Evolutionary conservation across 2,113 vertebrate species (phyloP), one percentile per base, ranked within the genome.

Genomic region (Rhagologus leucostigma): DNA sequence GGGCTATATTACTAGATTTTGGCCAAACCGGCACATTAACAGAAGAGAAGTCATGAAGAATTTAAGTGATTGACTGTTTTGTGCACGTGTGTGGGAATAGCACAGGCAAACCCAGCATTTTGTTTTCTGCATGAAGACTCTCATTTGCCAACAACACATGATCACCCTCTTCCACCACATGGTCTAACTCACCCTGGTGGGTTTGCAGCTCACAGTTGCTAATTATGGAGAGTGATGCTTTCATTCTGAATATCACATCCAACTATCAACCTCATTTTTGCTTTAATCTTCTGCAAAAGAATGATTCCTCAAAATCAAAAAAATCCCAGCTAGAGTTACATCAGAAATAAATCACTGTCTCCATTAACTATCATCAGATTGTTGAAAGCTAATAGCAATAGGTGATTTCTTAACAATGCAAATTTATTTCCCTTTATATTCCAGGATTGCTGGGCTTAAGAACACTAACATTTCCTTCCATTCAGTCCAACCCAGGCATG

Each of bases 261-360:
- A 89, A 84, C 39, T 84, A 77, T 4, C 55, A 95, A 82, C n/a
- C 53, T 86, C 22, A 42, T 68, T 90, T 89, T 93, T 83, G 33
- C 29, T 75, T 96, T 95, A 14, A 75, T 90, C 47, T 74, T 92
- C 67, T 42, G 59, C 77, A 82, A 60, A 96, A 64, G 52, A 88
- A 84, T 18, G 17, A 89, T 80, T 75, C 70, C 60, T 89, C 55
- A 80, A 90, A 79, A 65, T 17, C 3, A 70, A 57, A 68, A 64
- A 62, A 60, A 2, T 7, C 60, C 52, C 32, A 55, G 33, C 42
- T 53, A 26, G 27, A 76, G 32, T 41, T 32, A 73, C 13, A 82
- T 29, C 13, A 83, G 41, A 74, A 83, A 41, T 64, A 86, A 76
- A 56, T 32, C 33, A 73, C 37, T 59, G 30, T 11, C 35, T 68